Base-by-base conservation (phyloP, 2,797 vertebrate species). In the Bradypus variegatus region DNA sequence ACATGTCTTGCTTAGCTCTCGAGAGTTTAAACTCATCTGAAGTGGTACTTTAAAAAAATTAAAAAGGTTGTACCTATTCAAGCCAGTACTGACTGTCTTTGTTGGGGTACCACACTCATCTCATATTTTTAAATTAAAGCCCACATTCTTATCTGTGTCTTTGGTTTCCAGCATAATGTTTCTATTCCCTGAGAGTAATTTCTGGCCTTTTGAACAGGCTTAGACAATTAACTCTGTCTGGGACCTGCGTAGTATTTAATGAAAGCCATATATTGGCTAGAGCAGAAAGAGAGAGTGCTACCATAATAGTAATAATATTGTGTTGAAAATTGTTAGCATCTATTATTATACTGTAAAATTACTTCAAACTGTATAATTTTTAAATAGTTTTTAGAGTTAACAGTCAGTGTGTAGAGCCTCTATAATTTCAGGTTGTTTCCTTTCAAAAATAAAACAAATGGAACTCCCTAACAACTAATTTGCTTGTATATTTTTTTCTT, bases 101-200 rank as follows among this genome's bases (percentile, higher is more conserved):
- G 60, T 93, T 91, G 90, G 83, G 72, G 58, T n/a, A 60, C 62
- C 48, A 58, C 16, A 88, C 69, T 92, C 65, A 73, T 83, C 72
- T 92, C 64, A 48, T 90, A n/a, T 73, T 70, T 95, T 94, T 88
- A 93, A 93, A 93, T 95, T 90, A 87, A 92, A 95, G 94, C 41
- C 85, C 60, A 73, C 19, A 82, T 58, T 86, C 84, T 93, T 94
- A 90, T 92, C 88, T 95, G 73, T 86, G 86, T 72, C 93, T 93
- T 88, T 90, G 58, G 93, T 93, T 94, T 92, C 76, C 50, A 88
- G 62, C 69, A 93, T 58, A 92, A 77, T 69, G 73, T 50, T 94
- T 91, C 95, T 92, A 95, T 95, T 96, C 86, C 91, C 77, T 36
- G 78, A 90, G 89, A 93, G 58, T 87, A 88, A 91, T 92, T 94